Evolutionary conservation across 2,888 invertebrate species (phyloP), one percentile per base, ranked within the genome.

Genomic region (Malthinus flaveolus): DNA sequence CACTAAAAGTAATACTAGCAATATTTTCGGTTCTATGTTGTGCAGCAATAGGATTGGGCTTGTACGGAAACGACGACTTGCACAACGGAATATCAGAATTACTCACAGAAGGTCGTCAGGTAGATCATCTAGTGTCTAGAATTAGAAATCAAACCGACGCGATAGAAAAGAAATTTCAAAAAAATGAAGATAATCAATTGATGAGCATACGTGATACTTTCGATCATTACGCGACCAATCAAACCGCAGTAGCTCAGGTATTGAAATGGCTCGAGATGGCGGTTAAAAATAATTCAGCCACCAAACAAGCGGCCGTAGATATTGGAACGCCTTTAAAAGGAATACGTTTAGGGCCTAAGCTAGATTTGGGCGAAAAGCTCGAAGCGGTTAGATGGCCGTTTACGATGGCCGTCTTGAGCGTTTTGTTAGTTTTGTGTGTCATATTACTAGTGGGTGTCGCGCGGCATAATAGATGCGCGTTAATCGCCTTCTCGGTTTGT

Each of bases 11-110:
- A 76, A 86, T 89, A 12, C 81, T 91, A 53, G 90, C 91, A 73
- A 86, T 91, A 61, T 87, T 90, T 10, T 90, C 95, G 49, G 88
- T 96, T 60, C 83, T 95, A 65, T 95, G 94, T 75, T 93, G 94
- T 80, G 93, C 91, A 60, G 91, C 93, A 6, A 89, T 95, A 67
- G 95, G 94, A 52, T 85, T 95, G 51, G 95, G 91, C 32, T 86
- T 97, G 37, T 97, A 95, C 80, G 96, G 96, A 35, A 97, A 96
- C 81, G 95, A 96, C 78, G 94, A 95, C 78, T 86, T 95, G 42
- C 95, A 96, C 83, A 93, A 93, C 78, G 95, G 94, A 7, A 83
- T 95, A 75, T 84, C 91, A 69, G 89, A 91, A 76, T 87, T 93
- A 71, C 84, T 91, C 63, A 85, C 87, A 15, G 89, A 95, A 9